Evolutionary conservation across 2,888 invertebrate genomes (phyloP), one percentile per base, ranked within the genome.

Genomic region (Xestia sexstrigata): DNA sequence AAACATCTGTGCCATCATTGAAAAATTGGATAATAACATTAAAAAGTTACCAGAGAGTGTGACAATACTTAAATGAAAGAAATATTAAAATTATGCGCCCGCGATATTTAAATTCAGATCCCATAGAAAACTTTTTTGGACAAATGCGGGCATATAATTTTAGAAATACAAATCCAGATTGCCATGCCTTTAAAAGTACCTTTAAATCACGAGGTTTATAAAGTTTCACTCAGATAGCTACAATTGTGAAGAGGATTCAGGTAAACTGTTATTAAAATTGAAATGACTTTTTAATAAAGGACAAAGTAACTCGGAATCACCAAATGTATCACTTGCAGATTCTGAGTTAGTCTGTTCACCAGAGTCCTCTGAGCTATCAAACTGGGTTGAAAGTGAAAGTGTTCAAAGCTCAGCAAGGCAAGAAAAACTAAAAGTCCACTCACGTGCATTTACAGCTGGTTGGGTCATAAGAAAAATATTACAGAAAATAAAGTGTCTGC

Each of bases 81-180:
- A 63, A 75, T 9, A 39, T 39, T 39, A 62, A 74, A 74, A 68
- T 68, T 20, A 74, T 62, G 62, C 58, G 62, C 45, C 39, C 62
- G 23, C 67, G 60, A 20, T 74, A 68, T 70, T 55, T 55, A 39
- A 39, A 69, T 52, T 63, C 69, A 0, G 69, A 69, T 63, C 69
- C 63, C 9, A 72, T 72, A 2, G 85, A 87, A 82, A 73, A 66
- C 42, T 86, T 90, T 79, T 89, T 89, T 81, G 88, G 89, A 2
- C 88, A 39, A 39, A 39, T 39, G 39, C 74, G 87, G 63, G 85
- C 87, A 1, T 90, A 87, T 76, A 89, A 87, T 79, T 89, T 83
- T 66, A 81, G 89, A 66, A 88, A 85, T 75, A 90, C 85, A 65
- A 76, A 88, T 30, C 88, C 88, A 6, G 70, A 76, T 71, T 85